Conservation (phyloP, 2,888 invertebrate genomes). For the Hybos culiciformis region DNA sequence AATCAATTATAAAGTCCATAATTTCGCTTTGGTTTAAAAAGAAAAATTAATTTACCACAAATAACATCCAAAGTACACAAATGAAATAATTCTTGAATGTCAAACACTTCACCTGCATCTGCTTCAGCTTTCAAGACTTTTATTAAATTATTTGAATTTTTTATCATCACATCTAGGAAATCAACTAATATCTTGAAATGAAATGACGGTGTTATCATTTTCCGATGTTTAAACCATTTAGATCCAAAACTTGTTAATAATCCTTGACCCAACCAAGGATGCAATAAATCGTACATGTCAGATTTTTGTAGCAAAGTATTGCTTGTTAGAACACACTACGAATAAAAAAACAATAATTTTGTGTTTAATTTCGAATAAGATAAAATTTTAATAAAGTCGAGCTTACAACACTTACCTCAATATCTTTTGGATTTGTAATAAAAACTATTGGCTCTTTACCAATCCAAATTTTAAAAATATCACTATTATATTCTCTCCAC, state of each 20-base stretch:
- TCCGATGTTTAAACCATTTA: slow-evolving; percentile 39
- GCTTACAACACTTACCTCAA: slow-evolving; percentile 22
- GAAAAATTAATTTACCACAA: slow-evolving; percentile 29
- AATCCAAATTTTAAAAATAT: slow-evolving; percentile 22
- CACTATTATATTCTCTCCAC: slow-evolving; percentile 23
- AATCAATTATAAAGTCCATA: background rate
- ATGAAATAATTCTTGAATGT: slow-evolving; percentile 38
- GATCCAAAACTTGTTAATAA: slow-evolving; percentile 33
- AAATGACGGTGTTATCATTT: slow-evolving; percentile 39
- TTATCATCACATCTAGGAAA: slow-evolving; percentile 32
- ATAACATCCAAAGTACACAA: slow-evolving; percentile 39
- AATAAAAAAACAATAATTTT: background rate
- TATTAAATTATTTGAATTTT: slow-evolving; percentile 37
- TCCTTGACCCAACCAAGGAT: slow-evolving; percentile 38
- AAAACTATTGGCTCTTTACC: slow-evolving; percentile 22
- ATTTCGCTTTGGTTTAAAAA: background rate
- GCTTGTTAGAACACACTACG: slow-evolving; percentile 28
- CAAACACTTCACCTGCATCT: slow-evolving; percentile 22
- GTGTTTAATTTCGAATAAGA: background rate
- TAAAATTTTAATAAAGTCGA: slow-evolving; percentile 2
- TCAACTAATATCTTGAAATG: slow-evolving; percentile 23
- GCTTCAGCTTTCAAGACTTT: slow-evolving; percentile 20
- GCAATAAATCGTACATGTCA: slow-evolving; percentile 30
- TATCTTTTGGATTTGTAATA: slow-evolving; percentile 27
- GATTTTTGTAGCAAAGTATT: slow-evolving; percentile 37